Conservation (phyloP, 1,140 invertebrate species). For the Magallana ariakensis region DNA sequence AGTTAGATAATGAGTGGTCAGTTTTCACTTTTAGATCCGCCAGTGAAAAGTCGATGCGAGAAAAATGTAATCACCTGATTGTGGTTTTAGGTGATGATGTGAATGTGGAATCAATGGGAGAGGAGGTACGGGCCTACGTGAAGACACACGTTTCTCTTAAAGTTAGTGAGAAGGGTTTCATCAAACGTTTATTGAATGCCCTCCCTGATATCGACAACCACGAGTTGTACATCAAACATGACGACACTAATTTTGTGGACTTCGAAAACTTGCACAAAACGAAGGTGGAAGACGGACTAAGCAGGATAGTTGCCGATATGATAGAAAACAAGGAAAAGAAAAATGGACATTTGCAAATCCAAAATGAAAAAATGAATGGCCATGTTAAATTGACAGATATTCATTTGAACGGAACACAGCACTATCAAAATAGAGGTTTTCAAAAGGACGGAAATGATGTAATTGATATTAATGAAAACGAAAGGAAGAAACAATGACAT, state of each 20-base stretch:
- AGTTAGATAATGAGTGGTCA: conserved; percentile 66
- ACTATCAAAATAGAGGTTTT: conserved; percentile 1
- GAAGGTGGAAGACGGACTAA: background rate
- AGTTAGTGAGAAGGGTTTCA: conserved; percentile 58
- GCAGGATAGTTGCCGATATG: background rate
- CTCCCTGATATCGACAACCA: conserved; percentile 44
- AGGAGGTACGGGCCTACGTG: conserved; percentile 60
- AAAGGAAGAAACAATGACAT: background rate
- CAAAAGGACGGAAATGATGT: background rate
- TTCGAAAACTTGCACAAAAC: background rate
- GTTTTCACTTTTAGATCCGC: conserved; percentile 67
- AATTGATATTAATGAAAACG: background rate
- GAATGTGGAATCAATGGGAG: conserved; percentile 52
- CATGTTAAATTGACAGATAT: background rate
- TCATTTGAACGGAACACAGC: background rate
- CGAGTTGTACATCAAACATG: background rate
- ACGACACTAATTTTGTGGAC: conserved; percentile 4
- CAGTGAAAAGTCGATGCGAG: conserved; percentile 61
- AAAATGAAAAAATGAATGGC: background rate
- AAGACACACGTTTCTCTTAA: conserved; percentile 59
- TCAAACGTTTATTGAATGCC: conserved; percentile 56
- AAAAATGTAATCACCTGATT: conserved; percentile 62
- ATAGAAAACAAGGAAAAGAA: background rate
- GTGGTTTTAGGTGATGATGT: conserved; percentile 55
- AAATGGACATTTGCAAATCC: background rate